Evolutionary conservation across 2,888 invertebrate species (phyloP).

Genomic region (Prionchulus punctatus): DNA sequence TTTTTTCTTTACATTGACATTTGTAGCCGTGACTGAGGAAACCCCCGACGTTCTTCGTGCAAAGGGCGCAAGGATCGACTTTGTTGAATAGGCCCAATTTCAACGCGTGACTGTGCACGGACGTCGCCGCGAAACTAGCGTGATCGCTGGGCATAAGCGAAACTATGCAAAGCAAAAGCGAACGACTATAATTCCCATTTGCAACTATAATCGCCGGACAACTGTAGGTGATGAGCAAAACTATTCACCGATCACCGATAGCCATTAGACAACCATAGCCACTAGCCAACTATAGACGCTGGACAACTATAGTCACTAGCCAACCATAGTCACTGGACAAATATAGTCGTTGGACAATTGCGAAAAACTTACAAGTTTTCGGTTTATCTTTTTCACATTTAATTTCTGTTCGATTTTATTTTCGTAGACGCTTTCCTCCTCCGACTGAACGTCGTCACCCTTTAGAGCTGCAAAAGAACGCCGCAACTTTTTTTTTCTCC

Average conservation of each 20-base stretch:
- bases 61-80: slow-evolving; percentile 63
- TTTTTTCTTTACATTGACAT: slow-evolving; percentile 45
- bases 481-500: slow-evolving; percentile 16
- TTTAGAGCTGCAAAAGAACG: slow-evolving; percentile 23
- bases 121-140: not conserved
- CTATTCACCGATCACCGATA: too few relatives aligned
- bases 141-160: not conserved
- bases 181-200: too few relatives aligned
- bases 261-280: too few relatives aligned
- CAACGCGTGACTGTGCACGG: not conserved
- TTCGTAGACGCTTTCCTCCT: slow-evolving; percentile 26
- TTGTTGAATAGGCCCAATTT: slow-evolving; percentile 37
- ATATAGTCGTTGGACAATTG: too few relatives aligned
- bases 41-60: slow-evolving; percentile 55
- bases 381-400: slow-evolving; percentile 8
- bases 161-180: not conserved
- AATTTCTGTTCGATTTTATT: not conserved
- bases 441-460: slow-evolving; percentile 13
- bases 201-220: too few relatives aligned
- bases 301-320: too few relatives aligned
- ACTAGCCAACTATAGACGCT: too few relatives aligned
- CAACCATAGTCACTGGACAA: too few relatives aligned
- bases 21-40: slow-evolving; percentile 42
- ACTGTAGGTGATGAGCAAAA: too few relatives aligned
- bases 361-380: slow-evolving; percentile 12